A percentile compares a stretch with the other conserved stretches of the same genome.
phyloP scores from a whole-genome alignment of 2,888 invertebrate species.

The Thumatha senex region DNA sequence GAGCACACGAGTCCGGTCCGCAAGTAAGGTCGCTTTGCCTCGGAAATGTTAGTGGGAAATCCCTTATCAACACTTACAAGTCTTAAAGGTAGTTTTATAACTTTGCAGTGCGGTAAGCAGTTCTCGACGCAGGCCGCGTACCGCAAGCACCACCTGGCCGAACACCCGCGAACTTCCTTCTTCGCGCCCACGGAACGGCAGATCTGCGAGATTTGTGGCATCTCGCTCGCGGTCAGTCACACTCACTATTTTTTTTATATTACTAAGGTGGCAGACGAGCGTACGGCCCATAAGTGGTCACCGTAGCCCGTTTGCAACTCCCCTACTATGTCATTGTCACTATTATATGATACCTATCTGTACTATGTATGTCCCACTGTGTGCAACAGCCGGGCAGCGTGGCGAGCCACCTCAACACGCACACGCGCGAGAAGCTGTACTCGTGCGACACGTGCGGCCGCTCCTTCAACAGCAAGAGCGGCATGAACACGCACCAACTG shows the following conservation, averaged over 20 bases:
- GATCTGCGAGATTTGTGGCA: conserved; percentile 61
- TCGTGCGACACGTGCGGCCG: conserved; percentile 50
- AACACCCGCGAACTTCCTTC: conserved; percentile 50
- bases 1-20: too few relatives aligned
- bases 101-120: conserved; percentile 30
- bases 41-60: too few relatives aligned
- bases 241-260: too few relatives aligned
- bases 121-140: conserved; percentile 45
- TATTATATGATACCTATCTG: too few relatives aligned
- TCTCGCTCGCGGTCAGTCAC: conserved; percentile 48
- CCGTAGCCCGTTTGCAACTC: too few relatives aligned
- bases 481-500: background rate
- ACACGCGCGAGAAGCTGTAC: conserved; percentile 48
- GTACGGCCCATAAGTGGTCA: too few relatives aligned
- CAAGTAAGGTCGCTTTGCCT: too few relatives aligned
- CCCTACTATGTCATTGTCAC: too few relatives aligned
- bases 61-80: too few relatives aligned
- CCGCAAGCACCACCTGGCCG: conserved; percentile 42
- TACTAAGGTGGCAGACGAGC: too few relatives aligned
- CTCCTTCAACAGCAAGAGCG: conserved; percentile 32
- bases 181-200: conserved; percentile 44
- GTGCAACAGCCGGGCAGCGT: conserved; percentile 61
- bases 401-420: conserved; percentile 53
- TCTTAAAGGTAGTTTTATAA: too few relatives aligned
- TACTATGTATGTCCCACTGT: too few relatives aligned